Evolutionary conservation across 2,113 vertebrate species (phyloP), one percentile per base, ranked within the genome.

Genomic region (Nycticryphes semicollaris): DNA sequence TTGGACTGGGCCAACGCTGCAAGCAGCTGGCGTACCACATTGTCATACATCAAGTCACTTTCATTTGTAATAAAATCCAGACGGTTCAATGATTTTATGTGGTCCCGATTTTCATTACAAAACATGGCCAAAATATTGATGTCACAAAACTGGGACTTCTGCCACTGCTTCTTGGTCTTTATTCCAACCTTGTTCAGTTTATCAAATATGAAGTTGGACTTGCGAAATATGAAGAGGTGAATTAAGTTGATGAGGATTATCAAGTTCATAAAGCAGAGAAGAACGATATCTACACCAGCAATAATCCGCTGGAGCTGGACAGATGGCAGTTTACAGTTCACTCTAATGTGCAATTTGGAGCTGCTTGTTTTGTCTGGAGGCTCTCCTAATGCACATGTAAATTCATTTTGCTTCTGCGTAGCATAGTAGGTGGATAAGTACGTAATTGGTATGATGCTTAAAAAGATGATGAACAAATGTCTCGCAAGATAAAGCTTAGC

Each of bases 121-220:
- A 99, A 99, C 99, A 99, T 99, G 56, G 99, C 99, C 95, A 99
- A 98, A 97, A 99, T 99, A 97, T 99, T 99, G 94, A 99, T 99
- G 96, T 99, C 99, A 15, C 99, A 99, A 98, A 99, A 99, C 97
- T 99, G 99, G 4, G 99, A 99, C 97, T 99, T 99, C 96, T 99
- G 99, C 99, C 99, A 99, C 94, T 99, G 99, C 18, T 99, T 98
- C 45, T 99, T 98, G 3, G 99, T 99, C 97, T 99, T 99, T 93
- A 99, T 99, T 57, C 99, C 99, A 28, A 99, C 99, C 97, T 99
- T 99, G 95, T 99, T 99, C 95, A 99, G 98, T 96, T 99, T 99
- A 98, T 99, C 99, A 79, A 99, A 99, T 33, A 99, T 99, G 96
- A 99, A 99, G 97, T 99, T 99, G 94, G 99, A 99, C 97, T 99